These are phyloP conservation scores for Onychomys arenicola DNA, from an alignment of 2,797 vertebrate genomes.

Conservation along the genomic window DNA sequence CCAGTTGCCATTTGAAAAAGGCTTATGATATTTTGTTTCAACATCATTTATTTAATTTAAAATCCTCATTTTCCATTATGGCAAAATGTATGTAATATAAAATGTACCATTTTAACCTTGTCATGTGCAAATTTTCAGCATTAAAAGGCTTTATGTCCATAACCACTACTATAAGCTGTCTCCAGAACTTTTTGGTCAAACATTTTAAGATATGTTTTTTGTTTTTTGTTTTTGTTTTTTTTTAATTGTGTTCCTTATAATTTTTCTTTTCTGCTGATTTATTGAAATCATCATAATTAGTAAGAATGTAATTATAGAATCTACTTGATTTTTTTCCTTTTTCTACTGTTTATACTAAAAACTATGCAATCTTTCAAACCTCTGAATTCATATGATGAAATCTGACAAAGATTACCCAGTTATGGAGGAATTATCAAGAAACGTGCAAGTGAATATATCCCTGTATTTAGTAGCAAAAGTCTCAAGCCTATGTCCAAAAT, in stretches of 20 bases:
- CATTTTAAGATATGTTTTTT: neutral
- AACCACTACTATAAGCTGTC: neutral
- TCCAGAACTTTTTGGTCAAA: neutral
- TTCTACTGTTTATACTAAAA: neutral
- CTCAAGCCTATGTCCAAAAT: neutral
- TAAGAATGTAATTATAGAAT: neutral
- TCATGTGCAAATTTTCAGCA: neutral
- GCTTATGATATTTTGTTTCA: neutral
- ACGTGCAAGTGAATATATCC: neutral
- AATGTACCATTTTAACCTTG: neutral
- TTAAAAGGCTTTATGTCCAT: fast-evolving
- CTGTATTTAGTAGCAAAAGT: neutral
- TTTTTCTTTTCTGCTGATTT: neutral
- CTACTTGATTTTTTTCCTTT: neutral
- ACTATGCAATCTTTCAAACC: neutral
- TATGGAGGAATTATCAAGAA: neutral
- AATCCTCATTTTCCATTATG: neutral
- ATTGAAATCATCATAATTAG: neutral
- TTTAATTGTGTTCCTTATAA: neutral
- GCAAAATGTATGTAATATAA: neutral
- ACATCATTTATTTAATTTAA: neutral
- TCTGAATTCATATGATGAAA: neutral
- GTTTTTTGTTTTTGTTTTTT: too few relatives aligned
- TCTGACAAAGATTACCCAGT: neutral
- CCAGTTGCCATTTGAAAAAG: neutral